Evolutionary conservation across 2,797 vertebrate species (phyloP).

Genomic region (Smutsia gigantea): DNA sequence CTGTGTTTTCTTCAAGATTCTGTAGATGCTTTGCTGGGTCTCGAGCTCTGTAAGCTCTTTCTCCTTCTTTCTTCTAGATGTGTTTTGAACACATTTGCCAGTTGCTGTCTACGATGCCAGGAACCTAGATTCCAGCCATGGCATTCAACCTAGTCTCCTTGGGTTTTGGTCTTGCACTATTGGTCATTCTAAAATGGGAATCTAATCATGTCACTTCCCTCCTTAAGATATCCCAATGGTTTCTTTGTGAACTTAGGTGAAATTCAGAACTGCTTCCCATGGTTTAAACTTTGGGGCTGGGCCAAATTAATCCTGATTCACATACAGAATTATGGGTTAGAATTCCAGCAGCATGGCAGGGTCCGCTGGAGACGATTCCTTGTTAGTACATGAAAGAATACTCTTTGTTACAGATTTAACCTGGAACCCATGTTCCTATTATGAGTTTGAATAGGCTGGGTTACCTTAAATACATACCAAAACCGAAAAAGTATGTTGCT

Average conservation of each 20-base stretch:
- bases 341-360: neutral
- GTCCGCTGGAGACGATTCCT: accelerated
- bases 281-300: neutral
- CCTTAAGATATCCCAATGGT: neutral
- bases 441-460: neutral
- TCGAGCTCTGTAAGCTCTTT: neutral
- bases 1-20: neutral
- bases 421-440: neutral
- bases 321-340: neutral
- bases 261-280: neutral
- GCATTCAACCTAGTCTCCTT: neutral
- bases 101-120: neutral
- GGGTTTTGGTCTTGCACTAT: neutral
- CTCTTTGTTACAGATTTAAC: neutral
- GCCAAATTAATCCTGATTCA: neutral
- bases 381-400: neutral
- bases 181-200: neutral
- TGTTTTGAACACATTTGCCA: neutral
- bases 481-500: neutral
- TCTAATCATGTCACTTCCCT: neutral
- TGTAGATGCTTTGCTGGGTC: neutral
- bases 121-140: neutral
- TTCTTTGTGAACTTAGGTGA: neutral
- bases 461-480: neutral
- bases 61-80: neutral